phyloP scores from a whole-genome alignment of 2,113 vertebrate species.

The Dasyornis broadbenti region DNA sequence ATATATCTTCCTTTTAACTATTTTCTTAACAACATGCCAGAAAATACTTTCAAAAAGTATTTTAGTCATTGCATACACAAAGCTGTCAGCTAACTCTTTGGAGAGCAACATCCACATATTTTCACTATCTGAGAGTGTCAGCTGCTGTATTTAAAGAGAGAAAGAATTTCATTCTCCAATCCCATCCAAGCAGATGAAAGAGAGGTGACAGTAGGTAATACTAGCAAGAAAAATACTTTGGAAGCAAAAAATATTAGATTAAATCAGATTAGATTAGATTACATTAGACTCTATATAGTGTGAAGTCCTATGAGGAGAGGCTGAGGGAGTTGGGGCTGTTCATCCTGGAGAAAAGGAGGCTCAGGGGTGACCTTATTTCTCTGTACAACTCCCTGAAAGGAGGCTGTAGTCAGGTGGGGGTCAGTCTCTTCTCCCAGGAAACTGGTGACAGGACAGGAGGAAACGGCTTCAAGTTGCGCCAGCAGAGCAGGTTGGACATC shows the following conservation, averaged over 20 bases:
- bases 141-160: neutral
- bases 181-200: neutral
- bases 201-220: neutral
- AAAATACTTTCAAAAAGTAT: neutral
- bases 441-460: neutral
- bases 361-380: neutral
- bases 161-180: neutral
- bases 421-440: neutral
- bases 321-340: neutral
- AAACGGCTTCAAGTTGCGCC: accelerated
- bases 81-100: neutral
- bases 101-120: neutral
- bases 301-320: neutral
- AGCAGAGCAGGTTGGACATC: neutral
- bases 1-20: neutral
- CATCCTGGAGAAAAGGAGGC: neutral
- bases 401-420: accelerated
- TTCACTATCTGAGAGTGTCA: neutral
- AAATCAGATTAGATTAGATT: neutral
- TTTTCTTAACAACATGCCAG: neutral
- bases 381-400: neutral
- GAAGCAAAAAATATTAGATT: neutral
- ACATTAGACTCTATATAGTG: neutral
- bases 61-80: neutral
- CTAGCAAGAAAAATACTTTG: neutral